Evolutionary conservation across 2,113 vertebrate species (phyloP).

Genomic region (Montifringilla adamsi): DNA sequence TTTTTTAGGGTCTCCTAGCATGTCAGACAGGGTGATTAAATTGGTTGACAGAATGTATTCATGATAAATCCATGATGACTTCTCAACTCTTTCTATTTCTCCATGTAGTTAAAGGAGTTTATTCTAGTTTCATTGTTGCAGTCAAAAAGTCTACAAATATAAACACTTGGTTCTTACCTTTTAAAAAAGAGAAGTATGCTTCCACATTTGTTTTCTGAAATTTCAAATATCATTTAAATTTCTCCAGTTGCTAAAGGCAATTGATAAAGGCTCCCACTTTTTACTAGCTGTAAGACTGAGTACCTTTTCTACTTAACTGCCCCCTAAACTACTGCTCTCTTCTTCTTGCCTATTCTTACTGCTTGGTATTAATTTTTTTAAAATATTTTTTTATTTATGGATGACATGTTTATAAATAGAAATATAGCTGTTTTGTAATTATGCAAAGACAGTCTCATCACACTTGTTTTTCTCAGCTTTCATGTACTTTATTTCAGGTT

Average conservation of each 20-base stretch:
- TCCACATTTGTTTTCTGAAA: not conserved
- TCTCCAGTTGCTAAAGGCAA: not conserved
- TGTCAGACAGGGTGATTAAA: not conserved
- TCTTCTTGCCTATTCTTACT: not conserved
- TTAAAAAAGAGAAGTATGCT: not conserved
- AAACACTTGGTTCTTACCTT: not conserved
- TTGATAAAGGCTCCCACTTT: not conserved
- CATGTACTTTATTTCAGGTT: not conserved
- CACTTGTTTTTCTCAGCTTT: constrained; percentile 1
- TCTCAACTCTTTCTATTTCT: not conserved
- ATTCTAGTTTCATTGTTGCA: not conserved
- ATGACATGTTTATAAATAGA: not conserved
- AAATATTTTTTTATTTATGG: not conserved
- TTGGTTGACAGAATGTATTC: not conserved
- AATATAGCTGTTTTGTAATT: not conserved
- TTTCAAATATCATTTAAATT: not conserved
- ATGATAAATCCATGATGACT: not conserved
- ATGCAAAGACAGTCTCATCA: not conserved
- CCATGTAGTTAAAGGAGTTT: not conserved
- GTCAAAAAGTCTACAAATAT: not conserved
- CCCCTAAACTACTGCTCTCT: not conserved
- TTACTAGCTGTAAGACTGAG: not conserved
- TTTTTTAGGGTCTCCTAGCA: not conserved
- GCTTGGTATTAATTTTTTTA: not conserved
- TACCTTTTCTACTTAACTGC: not conserved